A percentile compares a stretch with the other conserved stretches of the same genome.
These are phyloP conservation scores for Amblyraja radiata DNA, from an alignment of 2,797 vertebrate species.

Conservation along the genomic window DNA sequence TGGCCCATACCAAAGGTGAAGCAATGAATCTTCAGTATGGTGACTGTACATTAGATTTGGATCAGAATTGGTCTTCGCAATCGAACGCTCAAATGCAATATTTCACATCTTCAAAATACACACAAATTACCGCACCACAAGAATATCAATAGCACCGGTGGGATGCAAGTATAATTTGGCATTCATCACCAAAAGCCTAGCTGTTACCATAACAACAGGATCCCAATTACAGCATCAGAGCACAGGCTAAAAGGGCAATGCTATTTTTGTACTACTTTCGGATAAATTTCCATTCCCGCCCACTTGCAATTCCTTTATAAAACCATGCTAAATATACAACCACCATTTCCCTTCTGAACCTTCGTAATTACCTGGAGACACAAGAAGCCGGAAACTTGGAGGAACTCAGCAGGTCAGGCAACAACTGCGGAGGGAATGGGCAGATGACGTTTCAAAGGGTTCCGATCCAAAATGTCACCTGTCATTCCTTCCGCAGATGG, in stretches of 20 bases:
- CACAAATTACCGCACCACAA: neutral
- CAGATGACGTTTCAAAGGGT: too few relatives aligned
- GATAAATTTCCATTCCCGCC: neutral
- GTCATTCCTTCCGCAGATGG: too few relatives aligned
- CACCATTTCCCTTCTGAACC: neutral
- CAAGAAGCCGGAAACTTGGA: too few relatives aligned
- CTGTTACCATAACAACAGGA: slow-evolving; percentile 1
- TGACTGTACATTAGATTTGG: too few relatives aligned
- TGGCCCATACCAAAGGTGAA: neutral
- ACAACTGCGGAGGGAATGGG: too few relatives aligned
- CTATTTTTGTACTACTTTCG: slow-evolving; percentile 1
- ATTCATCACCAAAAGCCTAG: neutral
- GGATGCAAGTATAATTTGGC: neutral
- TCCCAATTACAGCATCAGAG: neutral
- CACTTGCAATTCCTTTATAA: neutral
- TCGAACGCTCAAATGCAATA: neutral
- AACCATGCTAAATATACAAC: neutral
- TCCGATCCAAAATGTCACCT: too few relatives aligned
- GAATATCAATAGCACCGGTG: too few relatives aligned
- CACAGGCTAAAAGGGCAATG: neutral
- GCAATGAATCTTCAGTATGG: too few relatives aligned
- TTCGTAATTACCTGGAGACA: neutral
- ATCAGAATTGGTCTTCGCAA: neutral
- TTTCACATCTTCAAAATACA: neutral
- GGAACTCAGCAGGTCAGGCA: too few relatives aligned